A percentile compares a stretch with the other conserved stretches of the same genome.
Evolutionary conservation across 2,888 invertebrate genomes (phyloP).

Genomic region (Liposcelis brunnea): DNA sequence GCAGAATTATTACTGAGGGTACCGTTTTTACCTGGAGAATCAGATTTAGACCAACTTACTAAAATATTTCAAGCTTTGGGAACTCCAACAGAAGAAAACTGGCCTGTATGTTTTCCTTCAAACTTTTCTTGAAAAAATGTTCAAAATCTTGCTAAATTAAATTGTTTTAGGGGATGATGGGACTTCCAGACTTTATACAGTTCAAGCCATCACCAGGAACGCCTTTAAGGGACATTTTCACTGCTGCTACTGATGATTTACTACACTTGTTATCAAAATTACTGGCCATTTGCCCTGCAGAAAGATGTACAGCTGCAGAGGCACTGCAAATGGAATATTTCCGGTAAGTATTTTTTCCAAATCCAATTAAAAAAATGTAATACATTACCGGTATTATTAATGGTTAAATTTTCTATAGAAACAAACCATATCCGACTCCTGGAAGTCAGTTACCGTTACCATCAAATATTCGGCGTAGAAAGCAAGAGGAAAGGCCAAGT

Average conservation of each 20-base stretch:
- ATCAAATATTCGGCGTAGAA: slow-evolving; percentile 31
- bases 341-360: slow-evolving; percentile 27
- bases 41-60: slow-evolving; percentile 90
- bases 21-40: slow-evolving; percentile 91
- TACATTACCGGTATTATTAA: neutral
- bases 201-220: slow-evolving; percentile 76
- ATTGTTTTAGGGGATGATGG: slow-evolving; percentile 40
- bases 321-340: slow-evolving; percentile 84
- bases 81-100: slow-evolving; percentile 77
- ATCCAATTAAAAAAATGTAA: neutral
- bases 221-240: slow-evolving; percentile 81
- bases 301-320: slow-evolving; percentile 63
- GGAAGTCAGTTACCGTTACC: slow-evolving; percentile 73
- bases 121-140: neutral
- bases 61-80: slow-evolving; percentile 89
- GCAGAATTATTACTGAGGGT: slow-evolving; percentile 82
- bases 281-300: slow-evolving; percentile 65
- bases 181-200: slow-evolving; percentile 78
- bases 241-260: slow-evolving; percentile 85
- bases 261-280: slow-evolving; percentile 61
- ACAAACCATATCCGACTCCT: slow-evolving; percentile 73
- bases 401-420: slow-evolving; percentile 29
- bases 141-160: neutral
- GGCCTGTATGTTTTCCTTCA: slow-evolving; percentile 49
- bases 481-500: slow-evolving; percentile 45